Evolutionary conservation across 2,797 vertebrate species (phyloP), one percentile per base, ranked within the genome.

Genomic region (Crocidura indochinensis): DNA sequence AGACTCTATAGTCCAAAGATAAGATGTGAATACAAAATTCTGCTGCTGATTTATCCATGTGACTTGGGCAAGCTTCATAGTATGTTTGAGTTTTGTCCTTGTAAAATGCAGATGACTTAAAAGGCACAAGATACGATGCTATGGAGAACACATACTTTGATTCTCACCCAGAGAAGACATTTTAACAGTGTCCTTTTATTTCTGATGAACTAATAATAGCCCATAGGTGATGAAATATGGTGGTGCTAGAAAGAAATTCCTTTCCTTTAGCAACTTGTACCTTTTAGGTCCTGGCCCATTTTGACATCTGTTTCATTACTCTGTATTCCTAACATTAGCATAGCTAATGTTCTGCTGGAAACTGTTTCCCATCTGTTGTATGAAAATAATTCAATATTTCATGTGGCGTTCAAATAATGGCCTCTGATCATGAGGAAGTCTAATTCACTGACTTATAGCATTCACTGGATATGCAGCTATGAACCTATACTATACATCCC

Each of bases 301-400:
- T 31, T 26, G 24, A 84, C 75, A 79, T 84, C 78, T 94, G 89
- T 80, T 89, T 80, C 27, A 62, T 84, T 68, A 49, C 26, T 85
- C 56, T 77, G 10, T 47, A 44, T 73, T 84, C 49, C 76, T 31
- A 94, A 93, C 84, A 93, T 88, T 89, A 90, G 47, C 62, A 80
- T 47, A 77, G 53, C 49, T 56, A 76, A 53, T 49, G 64, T 76
- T 91, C 31, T n/a, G 10, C n/a, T 65, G 65, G 46, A 94, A 38
- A 38, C 38, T 38, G 38, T 38, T 38, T 38, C 38, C 38, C 72
- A 77, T 44, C 73, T 90, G 68, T 90, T 81, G 8, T 72, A 77
- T 88, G 94, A 26, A 77, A 90, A 87, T 87, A 90, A 91, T 93
- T 84, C 91, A n/a, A 93, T 84, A 73, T 81, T 84, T 90, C 91